Evolutionary conservation across 2,113 vertebrate genomes (phyloP).

Genomic region (Microtus oregoni): DNA sequence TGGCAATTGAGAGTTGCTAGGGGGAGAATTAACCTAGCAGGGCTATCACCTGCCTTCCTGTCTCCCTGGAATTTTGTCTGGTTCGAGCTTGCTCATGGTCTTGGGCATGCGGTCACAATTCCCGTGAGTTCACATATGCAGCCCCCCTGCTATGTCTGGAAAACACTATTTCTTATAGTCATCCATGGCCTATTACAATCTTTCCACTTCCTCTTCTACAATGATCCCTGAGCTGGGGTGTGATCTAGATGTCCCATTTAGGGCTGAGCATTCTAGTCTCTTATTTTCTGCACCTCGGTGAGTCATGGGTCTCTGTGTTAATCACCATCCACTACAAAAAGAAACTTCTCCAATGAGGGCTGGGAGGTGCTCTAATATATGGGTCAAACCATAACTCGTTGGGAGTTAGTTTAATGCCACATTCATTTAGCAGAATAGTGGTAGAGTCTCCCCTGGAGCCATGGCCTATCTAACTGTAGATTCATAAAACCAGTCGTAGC

Average conservation of each 20-base stretch:
- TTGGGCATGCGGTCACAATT: neutral
- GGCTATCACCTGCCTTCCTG: neutral
- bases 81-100: neutral
- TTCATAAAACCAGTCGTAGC: neutral
- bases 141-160: neutral
- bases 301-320: neutral
- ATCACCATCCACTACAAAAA: neutral
- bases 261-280: neutral
- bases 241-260: too few relatives aligned
- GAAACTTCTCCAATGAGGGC: neutral
- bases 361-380: neutral
- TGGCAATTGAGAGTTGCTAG: neutral
- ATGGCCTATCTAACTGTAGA: neutral
- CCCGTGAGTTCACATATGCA: neutral
- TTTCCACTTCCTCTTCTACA: neutral
- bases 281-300: neutral
- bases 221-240: neutral
- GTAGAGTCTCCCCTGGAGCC: too few relatives aligned
- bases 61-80: neutral
- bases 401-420: neutral
- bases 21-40: neutral
- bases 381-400: neutral
- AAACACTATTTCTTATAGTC: neutral
- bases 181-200: neutral
- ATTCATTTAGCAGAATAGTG: neutral